These are phyloP conservation scores for Eulemur macaco DNA, from an alignment of 2,113 vertebrate genomes.

Conservation along the genomic window DNA sequence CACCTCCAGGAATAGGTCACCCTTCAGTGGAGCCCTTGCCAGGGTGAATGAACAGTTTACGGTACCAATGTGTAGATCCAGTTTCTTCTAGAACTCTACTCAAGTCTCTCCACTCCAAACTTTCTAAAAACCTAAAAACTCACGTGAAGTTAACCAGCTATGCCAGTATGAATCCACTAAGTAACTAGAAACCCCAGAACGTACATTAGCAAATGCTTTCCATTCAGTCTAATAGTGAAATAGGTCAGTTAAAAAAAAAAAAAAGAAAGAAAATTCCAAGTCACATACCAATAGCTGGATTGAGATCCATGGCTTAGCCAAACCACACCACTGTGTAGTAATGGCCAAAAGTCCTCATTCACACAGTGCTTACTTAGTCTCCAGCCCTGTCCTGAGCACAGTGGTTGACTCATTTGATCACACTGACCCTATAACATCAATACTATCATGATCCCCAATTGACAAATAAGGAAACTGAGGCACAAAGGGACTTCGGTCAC, in stretches of 20 bases:
- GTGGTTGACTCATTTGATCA: not conserved
- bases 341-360: too few species aligned
- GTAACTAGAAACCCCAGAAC: not conserved
- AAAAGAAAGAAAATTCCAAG: not conserved
- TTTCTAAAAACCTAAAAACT: constrained; percentile 51
- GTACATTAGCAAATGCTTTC: not conserved
- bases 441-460: not conserved
- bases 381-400: not conserved
- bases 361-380: accelerated
- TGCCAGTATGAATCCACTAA: not conserved
- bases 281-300: not conserved
- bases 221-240: not conserved
- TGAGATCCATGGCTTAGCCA: not conserved
- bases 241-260: not conserved
- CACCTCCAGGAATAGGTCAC: constrained; percentile 72
- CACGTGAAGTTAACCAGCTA: not conserved
- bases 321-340: not conserved
- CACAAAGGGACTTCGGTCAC: not conserved
- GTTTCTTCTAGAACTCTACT: constrained; percentile 73
- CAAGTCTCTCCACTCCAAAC: constrained; percentile 68
- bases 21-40: constrained; percentile 46
- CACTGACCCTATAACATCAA: not conserved
- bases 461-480: not conserved
- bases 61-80: constrained; percentile 66
- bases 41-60: constrained; percentile 73